These are phyloP conservation scores for Taeniopygia guttata DNA, from an alignment of 2,797 vertebrate species.

Conservation along the genomic window DNA sequence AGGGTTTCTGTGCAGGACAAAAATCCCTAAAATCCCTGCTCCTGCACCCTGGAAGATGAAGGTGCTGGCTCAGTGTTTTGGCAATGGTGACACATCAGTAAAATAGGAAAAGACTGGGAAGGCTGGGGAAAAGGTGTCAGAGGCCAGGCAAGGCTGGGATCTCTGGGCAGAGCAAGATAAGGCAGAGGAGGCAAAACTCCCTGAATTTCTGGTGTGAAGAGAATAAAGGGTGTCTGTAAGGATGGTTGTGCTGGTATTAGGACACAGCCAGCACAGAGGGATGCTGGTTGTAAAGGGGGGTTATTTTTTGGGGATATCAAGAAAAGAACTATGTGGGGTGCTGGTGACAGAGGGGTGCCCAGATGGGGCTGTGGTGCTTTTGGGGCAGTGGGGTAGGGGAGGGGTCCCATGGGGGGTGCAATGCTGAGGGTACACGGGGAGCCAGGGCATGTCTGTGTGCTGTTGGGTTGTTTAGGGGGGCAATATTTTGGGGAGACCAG, in stretches of 20 bases:
- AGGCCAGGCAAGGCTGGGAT: not conserved
- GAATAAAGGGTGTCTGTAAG: fast-evolving
- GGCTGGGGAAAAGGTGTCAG: fast-evolving
- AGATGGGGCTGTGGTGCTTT: not conserved
- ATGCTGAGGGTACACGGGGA: not conserved
- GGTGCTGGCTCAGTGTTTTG: not conserved
- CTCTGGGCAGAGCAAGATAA: fast-evolving
- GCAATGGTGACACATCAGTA: not conserved
- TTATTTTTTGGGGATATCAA: fast-evolving
- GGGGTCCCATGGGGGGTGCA: not conserved
- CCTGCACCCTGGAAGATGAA: not conserved
- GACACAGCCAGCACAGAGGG: not conserved
- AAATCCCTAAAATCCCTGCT: not conserved
- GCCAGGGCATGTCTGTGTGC: too few relatives aligned
- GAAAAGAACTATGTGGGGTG: not conserved
- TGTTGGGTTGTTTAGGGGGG: not conserved
- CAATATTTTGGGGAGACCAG: not conserved
- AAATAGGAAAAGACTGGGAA: not conserved
- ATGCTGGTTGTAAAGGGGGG: not conserved
- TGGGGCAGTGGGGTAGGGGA: not conserved
- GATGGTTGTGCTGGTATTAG: not conserved
- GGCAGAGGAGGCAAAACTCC: not conserved
- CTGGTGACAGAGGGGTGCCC: not conserved
- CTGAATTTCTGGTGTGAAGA: fast-evolving
- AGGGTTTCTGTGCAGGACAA: not conserved